phyloP scores from a whole-genome alignment of 1,140 invertebrate species.

The Cataglyphis hispanica region DNA sequence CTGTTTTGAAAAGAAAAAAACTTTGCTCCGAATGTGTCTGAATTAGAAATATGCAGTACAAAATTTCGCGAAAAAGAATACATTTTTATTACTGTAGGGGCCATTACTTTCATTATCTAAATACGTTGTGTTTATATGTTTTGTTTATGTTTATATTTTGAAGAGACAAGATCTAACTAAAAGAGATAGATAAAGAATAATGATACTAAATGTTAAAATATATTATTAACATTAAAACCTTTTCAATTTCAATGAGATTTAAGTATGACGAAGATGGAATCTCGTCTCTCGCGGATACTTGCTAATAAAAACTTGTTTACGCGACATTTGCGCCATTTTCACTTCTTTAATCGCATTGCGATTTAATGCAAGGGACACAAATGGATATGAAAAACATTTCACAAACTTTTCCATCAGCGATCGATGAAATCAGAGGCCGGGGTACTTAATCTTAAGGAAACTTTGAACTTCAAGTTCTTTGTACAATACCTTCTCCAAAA shows the following conservation, averaged over 20 bases:
- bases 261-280: not conserved
- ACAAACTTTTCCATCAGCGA: not conserved
- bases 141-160: too few relatives aligned
- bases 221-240: not conserved
- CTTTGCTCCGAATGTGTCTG: not conserved
- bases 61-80: not conserved
- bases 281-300: not conserved
- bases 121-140: too few relatives aligned
- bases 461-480: not conserved
- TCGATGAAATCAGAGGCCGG: not conserved
- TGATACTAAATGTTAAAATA: not conserved
- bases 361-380: not conserved
- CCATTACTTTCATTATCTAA: too few relatives aligned
- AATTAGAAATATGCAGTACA: not conserved
- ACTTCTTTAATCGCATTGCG: not conserved
- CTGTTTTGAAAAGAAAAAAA: conserved; percentile 19
- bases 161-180: not conserved
- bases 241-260: not conserved
- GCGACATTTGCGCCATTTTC: not conserved
- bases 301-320: not conserved
- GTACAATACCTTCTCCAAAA: not conserved
- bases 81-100: not conserved
- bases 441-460: not conserved
- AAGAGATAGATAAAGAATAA: not conserved
- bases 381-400: not conserved